Conservation (phyloP, 2,888 invertebrate genomes). For the Spilosoma lubricipeda region DNA sequence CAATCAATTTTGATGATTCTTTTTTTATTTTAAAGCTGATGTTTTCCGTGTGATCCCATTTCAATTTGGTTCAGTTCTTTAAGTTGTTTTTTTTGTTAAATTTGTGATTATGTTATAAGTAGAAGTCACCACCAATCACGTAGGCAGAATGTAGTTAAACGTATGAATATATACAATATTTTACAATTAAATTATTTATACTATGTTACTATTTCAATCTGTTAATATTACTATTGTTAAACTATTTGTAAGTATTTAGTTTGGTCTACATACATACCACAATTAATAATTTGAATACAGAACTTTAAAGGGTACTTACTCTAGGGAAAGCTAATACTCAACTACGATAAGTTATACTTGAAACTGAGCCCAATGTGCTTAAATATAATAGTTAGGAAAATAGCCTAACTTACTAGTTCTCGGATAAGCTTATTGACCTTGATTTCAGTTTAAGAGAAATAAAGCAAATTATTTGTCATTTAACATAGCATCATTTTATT, state of each 20-base stretch:
- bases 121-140: background rate
- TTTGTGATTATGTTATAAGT: too few relatives aligned
- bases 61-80: too few relatives aligned
- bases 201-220: background rate
- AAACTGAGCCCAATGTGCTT: background rate
- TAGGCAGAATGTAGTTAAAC: background rate
- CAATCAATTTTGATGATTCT: too few relatives aligned
- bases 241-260: background rate
- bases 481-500: too few relatives aligned
- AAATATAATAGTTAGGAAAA: background rate
- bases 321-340: background rate
- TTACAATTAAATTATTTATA: background rate
- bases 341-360: background rate
- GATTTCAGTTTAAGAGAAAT: background rate
- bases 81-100: too few relatives aligned
- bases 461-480: too few relatives aligned
- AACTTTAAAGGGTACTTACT: background rate
- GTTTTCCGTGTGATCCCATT: too few relatives aligned
- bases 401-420: background rate
- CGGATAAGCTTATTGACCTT: background rate
- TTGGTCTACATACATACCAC: background rate
- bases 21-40: too few relatives aligned
- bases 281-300: background rate
- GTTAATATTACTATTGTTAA: background rate
- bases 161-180: too few relatives aligned